phyloP scores from a whole-genome alignment of 2,797 vertebrate genomes.

The Morus bassanus region DNA sequence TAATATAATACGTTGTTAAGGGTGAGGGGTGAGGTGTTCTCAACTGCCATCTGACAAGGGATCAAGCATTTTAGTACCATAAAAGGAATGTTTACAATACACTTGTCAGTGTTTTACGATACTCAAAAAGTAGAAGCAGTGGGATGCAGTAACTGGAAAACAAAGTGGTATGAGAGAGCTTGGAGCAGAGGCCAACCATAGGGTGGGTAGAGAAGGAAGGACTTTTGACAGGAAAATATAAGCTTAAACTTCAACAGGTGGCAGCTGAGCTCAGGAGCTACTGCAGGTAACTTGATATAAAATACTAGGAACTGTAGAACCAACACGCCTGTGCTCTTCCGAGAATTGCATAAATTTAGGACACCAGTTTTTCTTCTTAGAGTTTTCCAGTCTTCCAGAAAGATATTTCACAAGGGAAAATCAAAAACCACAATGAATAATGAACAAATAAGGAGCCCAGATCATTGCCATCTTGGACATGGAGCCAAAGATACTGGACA shows the following conservation, averaged over 20 bases:
- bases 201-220: neutral
- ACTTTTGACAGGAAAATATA: neutral
- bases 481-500: neutral
- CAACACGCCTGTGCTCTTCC: neutral
- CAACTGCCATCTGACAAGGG: neutral
- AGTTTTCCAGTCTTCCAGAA: neutral
- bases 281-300: neutral
- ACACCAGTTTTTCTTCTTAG: neutral
- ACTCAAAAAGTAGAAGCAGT: neutral
- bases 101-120: neutral
- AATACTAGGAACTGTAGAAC: neutral
- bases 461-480: neutral
- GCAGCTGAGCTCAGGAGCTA: neutral
- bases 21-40: neutral
- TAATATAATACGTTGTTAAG: neutral
- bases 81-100: neutral
- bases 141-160: neutral
- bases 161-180: neutral
- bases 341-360: neutral
- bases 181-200: neutral
- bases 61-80: neutral
- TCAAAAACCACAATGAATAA: neutral
- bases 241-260: neutral
- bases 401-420: neutral
- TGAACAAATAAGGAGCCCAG: neutral